Evolutionary conservation across 2,113 vertebrate species (phyloP).

Genomic region (Pseudolaguvia tuberculata): DNA sequence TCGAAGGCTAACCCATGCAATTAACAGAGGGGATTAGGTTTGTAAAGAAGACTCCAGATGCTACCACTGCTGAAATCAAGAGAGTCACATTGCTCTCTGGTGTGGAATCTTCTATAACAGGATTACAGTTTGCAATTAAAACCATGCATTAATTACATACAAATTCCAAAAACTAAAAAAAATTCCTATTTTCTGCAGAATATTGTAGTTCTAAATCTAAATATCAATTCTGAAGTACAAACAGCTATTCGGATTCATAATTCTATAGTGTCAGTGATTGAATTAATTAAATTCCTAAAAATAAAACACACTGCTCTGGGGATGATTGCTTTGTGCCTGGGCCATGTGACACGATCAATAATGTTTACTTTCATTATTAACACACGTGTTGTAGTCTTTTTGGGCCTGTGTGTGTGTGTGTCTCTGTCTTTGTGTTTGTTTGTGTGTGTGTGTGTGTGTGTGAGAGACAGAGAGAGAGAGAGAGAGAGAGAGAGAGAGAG

Average conservation of each 20-base stretch:
- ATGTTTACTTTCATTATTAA: conserved; percentile 48
- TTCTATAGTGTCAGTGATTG: not conserved
- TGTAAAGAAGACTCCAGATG: conserved; percentile 44
- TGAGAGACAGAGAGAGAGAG: not conserved
- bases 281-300: not conserved
- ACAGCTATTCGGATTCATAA: not conserved
- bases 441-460: not conserved
- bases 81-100: not conserved
- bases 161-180: conserved; percentile 3
- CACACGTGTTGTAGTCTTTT: conserved; percentile 14
- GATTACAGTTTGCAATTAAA: conserved; percentile 10
- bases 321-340: conserved; percentile 24
- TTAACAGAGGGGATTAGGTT: conserved; percentile 46
- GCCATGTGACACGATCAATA: conserved; percentile 48
- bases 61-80: conserved; percentile 32
- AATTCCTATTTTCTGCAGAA: not conserved
- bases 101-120: conserved; percentile 10
- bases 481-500: too few relatives aligned
- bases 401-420: not conserved
- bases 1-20: conserved; percentile 48
- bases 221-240: not conserved
- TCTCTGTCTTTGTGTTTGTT: too few relatives aligned
- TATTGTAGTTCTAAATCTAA: not conserved
- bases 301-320: conserved; percentile 25
- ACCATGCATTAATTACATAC: conserved; percentile 9